Conservation (phyloP, 2,797 vertebrate genomes). For the Silurus lanzhouensis region DNA sequence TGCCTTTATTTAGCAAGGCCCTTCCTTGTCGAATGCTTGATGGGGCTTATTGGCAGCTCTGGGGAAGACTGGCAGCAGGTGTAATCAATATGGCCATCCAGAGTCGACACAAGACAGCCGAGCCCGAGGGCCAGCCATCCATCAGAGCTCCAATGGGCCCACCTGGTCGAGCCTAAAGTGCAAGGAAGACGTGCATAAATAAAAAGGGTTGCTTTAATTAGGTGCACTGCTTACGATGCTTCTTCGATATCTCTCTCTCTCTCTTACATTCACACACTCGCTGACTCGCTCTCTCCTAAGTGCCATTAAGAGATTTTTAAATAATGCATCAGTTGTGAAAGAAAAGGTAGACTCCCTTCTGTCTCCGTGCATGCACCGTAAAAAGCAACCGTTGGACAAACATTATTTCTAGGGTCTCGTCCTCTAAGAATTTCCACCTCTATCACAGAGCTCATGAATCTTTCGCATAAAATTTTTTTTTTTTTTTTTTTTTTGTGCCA, state of each 20-base stretch:
- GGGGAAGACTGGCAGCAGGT: conserved; percentile 68
- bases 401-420: not conserved
- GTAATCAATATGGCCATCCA: conserved; percentile 72
- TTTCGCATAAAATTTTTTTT: not conserved
- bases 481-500: not conserved
- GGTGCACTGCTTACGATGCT: conserved; percentile 59
- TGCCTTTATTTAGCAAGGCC: conserved; percentile 69
- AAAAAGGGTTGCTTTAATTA: conserved; percentile 71
- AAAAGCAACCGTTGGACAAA: conserved; percentile 25
- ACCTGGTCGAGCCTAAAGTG: conserved; percentile 53
- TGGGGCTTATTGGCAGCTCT: conserved; percentile 69
- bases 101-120: conserved; percentile 67
- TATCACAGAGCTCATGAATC: not conserved
- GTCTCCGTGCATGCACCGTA: conserved; percentile 54
- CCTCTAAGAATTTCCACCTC: not conserved
- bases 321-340: conserved; percentile 66
- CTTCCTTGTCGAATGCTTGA: conserved; percentile 51
- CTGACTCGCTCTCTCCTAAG: conserved; percentile 53
- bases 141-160: conserved; percentile 60
- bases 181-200: conserved; percentile 62
- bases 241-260: conserved; percentile 60
- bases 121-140: conserved; percentile 64
- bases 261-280: not conserved
- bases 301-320: conserved; percentile 66
- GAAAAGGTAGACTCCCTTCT: conserved; percentile 52